These are phyloP conservation scores for Lithophane ornitopus DNA, from an alignment of 2,888 invertebrate genomes.

Conservation along the genomic window DNA sequence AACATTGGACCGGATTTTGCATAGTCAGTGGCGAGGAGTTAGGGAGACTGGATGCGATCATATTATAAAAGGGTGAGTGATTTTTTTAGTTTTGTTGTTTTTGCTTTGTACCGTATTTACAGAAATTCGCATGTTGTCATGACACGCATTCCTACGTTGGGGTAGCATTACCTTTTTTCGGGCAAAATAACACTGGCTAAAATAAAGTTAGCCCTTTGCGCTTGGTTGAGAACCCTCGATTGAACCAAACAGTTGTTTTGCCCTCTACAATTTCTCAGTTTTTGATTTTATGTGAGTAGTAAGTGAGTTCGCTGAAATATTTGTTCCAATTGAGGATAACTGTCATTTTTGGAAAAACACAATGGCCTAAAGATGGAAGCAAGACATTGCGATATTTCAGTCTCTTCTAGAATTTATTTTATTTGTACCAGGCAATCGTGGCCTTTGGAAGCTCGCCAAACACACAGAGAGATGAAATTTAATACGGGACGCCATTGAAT, in stretches of 20 bases:
- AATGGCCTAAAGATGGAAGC: neutral
- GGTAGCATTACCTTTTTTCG: neutral
- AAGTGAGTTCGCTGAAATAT: neutral
- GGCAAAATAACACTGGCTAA: neutral
- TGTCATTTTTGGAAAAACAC: neutral
- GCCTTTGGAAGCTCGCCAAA: constrained; percentile 82
- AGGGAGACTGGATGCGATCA: constrained; percentile 35
- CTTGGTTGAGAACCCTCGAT: neutral
- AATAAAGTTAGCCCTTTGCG: neutral
- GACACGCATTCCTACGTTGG: neutral
- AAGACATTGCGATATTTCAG: neutral
- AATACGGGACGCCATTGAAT: constrained; percentile 86
- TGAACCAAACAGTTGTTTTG: neutral
- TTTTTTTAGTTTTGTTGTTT: neutral
- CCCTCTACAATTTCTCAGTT: neutral
- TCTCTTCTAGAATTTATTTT: constrained; percentile 54
- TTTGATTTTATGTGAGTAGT: neutral
- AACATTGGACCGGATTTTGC: constrained; percentile 85
- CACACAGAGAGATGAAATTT: constrained; percentile 84
- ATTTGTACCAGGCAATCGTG: constrained; percentile 73
- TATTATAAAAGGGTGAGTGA: neutral
- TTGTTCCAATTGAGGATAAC: neutral
- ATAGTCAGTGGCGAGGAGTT: constrained; percentile 78
- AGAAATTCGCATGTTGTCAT: neutral
- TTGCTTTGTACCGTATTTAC: neutral